Evolutionary conservation across 2,888 invertebrate species (phyloP).

Genomic region (Blastobasis lacticolella): DNA sequence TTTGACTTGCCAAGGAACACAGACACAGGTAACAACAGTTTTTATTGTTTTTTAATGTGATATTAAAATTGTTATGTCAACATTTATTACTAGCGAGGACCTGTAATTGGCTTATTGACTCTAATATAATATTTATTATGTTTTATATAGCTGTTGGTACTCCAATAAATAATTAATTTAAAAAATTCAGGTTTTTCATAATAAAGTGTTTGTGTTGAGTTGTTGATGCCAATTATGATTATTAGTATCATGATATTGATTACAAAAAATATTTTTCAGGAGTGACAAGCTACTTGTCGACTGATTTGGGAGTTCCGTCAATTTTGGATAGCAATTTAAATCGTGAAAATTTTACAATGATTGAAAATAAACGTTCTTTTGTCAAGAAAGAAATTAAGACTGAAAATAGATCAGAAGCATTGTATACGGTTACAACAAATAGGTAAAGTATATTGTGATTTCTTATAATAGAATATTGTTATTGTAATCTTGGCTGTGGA

Average conservation of each 20-base stretch:
- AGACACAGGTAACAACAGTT: conserved; percentile 30
- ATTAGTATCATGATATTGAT: no score
- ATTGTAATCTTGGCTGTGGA: no score
- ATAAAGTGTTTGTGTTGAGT: no score
- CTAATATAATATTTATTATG: no score
- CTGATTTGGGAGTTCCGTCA: conserved; percentile 31
- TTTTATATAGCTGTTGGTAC: no score
- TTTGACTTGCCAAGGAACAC: conserved; percentile 30
- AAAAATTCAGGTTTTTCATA: no score
- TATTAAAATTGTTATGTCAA: background rate
- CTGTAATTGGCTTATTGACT: no score
- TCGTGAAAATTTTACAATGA: conserved; percentile 42
- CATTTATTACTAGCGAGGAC: no score
- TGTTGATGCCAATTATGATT: no score
- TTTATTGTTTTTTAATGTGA: background rate
- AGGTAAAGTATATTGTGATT: conserved; percentile 31
- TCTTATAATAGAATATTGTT: background rate
- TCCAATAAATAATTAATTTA: no score
- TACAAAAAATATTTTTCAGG: conserved; percentile 23
- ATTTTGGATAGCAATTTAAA: conserved; percentile 35
- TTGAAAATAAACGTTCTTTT: conserved; percentile 45
- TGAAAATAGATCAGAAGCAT: conserved; percentile 40
- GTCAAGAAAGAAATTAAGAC: conserved; percentile 45
- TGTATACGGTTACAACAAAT: conserved; percentile 54
- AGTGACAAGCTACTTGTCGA: conserved; percentile 26